Evolutionary conservation across 2,888 invertebrate genomes (phyloP).

Genomic region (Metacarcinus magister): DNA sequence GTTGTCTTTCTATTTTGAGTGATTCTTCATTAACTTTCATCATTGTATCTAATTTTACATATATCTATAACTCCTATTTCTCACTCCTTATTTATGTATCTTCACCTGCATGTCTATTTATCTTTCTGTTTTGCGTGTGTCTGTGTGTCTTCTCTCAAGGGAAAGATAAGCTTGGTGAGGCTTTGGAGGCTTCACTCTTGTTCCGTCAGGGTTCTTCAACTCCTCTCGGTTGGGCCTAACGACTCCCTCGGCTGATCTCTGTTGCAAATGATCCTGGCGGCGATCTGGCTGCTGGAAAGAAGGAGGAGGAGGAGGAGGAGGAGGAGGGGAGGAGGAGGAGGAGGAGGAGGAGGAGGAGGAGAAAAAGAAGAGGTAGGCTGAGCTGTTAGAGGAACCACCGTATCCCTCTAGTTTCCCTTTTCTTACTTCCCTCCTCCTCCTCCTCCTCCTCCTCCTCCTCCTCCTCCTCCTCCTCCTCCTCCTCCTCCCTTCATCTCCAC

Average conservation of each 20-base stretch:
- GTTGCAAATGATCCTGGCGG: constrained; percentile 60
- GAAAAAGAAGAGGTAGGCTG: neutral
- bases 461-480: neutral
- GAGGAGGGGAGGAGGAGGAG: neutral
- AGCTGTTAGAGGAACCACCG: neutral
- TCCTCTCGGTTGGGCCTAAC: constrained; percentile 28
- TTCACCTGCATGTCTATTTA: neutral
- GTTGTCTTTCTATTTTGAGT: neutral
- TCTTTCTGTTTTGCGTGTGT: neutral
- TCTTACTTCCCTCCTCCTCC: neutral
- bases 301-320: neutral
- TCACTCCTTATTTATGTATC: neutral
- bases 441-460: neutral
- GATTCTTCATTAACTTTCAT: no score
- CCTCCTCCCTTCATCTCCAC: neutral
- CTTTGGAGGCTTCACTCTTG: neutral
- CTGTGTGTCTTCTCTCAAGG: neutral
- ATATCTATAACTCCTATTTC: neutral
- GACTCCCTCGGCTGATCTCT: constrained; percentile 61
- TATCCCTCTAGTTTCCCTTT: neutral
- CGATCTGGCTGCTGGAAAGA: constrained; percentile 51
- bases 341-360: neutral
- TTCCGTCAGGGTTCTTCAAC: constrained; percentile 35
- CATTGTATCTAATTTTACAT: no score
- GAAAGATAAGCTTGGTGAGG: neutral